Evolutionary conservation across 2,888 invertebrate genomes (phyloP).

Genomic region (Thalpophila matura): DNA sequence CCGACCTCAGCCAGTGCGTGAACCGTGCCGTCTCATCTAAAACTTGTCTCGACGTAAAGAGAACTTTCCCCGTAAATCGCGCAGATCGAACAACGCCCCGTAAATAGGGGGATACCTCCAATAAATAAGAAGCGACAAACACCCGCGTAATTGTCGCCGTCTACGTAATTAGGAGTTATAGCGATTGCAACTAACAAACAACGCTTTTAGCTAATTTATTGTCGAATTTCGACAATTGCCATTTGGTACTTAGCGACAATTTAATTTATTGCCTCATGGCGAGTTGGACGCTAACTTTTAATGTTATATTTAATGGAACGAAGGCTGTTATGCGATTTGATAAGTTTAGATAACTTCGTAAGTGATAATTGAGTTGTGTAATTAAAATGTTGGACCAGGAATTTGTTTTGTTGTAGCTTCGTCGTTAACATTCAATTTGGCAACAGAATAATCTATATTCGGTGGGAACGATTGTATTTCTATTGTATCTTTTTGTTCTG

Average conservation of each 20-base stretch:
- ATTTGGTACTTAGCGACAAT: conserved; percentile 66
- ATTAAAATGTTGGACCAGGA: conserved; percentile 21
- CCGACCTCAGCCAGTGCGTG: too few species aligned
- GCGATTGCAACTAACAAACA: conserved; percentile 77
- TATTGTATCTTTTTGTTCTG: too few species aligned
- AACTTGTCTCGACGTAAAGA: too few species aligned
- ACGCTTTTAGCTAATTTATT: conserved; percentile 78
- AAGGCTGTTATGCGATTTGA: conserved; percentile 34
- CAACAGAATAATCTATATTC: too few species aligned
- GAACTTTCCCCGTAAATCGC: conserved; percentile 66
- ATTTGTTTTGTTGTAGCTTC: conserved; percentile 1
- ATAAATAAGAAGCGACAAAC: conserved; percentile 70
- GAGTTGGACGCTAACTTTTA: conserved; percentile 47
- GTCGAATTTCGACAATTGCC: conserved; percentile 76
- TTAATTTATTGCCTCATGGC: conserved; percentile 59
- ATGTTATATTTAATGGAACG: conserved; percentile 45
- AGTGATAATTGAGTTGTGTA: conserved; percentile 28
- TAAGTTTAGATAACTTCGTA: conserved; percentile 28
- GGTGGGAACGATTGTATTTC: too few species aligned
- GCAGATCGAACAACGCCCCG: too few species aligned
- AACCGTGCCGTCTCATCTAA: too few species aligned
- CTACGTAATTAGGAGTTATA: conserved; percentile 81
- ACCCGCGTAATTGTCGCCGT: conserved; percentile 75
- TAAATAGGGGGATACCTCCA: conserved; percentile 45
- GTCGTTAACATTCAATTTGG: not conserved